Conservation (phyloP, 2,797 vertebrate species). For the Gymnothorax javanicus region DNA sequence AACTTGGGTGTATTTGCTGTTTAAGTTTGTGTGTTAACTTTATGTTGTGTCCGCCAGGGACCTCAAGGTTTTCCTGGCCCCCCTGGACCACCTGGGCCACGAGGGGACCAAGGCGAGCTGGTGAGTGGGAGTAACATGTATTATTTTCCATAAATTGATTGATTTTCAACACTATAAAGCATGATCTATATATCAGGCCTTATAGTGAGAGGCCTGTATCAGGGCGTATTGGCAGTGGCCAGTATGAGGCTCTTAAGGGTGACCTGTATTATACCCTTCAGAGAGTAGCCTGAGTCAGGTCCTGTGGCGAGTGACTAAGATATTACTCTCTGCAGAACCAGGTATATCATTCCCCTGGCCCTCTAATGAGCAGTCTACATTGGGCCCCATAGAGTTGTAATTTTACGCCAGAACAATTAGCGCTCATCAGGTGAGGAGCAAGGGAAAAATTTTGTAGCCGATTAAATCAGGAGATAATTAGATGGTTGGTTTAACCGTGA, state of each 20-base stretch:
- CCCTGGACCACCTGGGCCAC: conserved; percentile 78
- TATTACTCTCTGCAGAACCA: no score
- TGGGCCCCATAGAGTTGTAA: no score
- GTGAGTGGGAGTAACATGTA: conserved; percentile 63
- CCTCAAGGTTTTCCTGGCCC: conserved; percentile 77
- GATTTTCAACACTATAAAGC: not conserved
- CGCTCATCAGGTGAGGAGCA: no score
- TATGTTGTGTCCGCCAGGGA: conserved; percentile 68
- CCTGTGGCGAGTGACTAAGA: not conserved
- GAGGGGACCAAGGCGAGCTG: conserved; percentile 82
- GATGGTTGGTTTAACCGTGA: no score
- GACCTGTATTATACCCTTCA: not conserved
- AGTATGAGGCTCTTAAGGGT: conserved; percentile 21
- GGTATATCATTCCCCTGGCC: no score
- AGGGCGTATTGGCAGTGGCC: conserved; percentile 38
- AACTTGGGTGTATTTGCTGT: conserved; percentile 38
- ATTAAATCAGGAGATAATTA: no score
- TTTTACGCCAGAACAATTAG: no score
- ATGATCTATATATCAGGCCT: not conserved
- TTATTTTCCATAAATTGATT: not conserved
- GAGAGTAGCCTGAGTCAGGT: no score
- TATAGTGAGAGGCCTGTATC: not conserved
- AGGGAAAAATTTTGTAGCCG: no score
- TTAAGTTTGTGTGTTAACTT: not conserved
- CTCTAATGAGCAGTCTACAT: no score